These are phyloP conservation scores for Tragelaphus scriptus DNA, from an alignment of 2,113 vertebrate species.

Conservation along the genomic window DNA sequence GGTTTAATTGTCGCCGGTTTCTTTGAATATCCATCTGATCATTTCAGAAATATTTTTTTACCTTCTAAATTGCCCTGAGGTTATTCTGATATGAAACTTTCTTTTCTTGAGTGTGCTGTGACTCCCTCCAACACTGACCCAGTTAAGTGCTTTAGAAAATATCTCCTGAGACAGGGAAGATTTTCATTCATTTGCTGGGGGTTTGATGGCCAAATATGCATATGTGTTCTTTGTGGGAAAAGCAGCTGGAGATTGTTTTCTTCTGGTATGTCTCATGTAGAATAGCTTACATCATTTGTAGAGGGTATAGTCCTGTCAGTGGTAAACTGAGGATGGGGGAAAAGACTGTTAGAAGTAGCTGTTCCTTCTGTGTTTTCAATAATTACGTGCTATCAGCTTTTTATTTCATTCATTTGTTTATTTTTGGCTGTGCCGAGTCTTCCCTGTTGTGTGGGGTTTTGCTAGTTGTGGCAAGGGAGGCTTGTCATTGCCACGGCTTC, in stretches of 20 bases:
- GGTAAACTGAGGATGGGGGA: background rate
- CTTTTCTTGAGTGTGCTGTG: background rate
- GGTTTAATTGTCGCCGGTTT: slow-evolving; percentile 33
- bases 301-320: background rate
- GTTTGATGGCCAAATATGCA: background rate
- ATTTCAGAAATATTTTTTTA: slow-evolving; percentile 41
- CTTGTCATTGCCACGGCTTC: background rate
- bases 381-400: background rate
- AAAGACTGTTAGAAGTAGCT: background rate
- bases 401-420: background rate
- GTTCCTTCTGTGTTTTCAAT: background rate
- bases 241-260: background rate
- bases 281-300: background rate
- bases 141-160: background rate
- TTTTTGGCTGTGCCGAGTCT: background rate
- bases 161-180: background rate
- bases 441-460: background rate
- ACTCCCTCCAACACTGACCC: background rate
- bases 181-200: background rate
- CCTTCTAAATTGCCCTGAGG: background rate
- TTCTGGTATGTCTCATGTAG: background rate
- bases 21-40: slow-evolving; percentile 5
- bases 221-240: background rate
- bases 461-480: background rate
- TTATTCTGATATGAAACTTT: slow-evolving; percentile 19